A percentile compares a stretch with the other conserved stretches of the same genome.
Evolutionary conservation across 37 sponge, comb jelly and placozoan species (phyloP).

Genomic region (Aphrocallistes beatrix): DNA sequence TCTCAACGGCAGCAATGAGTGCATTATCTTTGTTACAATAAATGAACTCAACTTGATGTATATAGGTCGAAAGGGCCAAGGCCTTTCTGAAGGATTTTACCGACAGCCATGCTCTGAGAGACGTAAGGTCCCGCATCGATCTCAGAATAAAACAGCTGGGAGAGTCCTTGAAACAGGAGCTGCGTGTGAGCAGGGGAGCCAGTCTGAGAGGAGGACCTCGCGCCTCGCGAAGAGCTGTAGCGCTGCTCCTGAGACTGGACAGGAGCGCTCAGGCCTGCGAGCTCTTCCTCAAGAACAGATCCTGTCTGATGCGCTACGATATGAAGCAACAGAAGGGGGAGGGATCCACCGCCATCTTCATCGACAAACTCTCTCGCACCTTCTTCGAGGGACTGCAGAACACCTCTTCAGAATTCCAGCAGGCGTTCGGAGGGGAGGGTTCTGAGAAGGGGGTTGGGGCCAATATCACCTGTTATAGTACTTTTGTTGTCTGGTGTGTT

Average conservation of each 20-base stretch:
- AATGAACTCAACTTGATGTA: neutral
- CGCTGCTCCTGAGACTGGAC: slow-evolving; percentile 52
- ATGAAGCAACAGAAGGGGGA: slow-evolving; percentile 63
- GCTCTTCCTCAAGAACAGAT: slow-evolving; percentile 66
- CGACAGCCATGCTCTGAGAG: slow-evolving; percentile 51
- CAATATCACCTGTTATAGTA: slow-evolving; percentile 52
- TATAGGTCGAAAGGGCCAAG: slow-evolving; percentile 35
- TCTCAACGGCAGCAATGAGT: neutral
- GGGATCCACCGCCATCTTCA: slow-evolving; percentile 67
- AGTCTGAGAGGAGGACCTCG: slow-evolving; percentile 68
- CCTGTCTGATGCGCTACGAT: slow-evolving; percentile 43
- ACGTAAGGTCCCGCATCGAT: slow-evolving; percentile 47
- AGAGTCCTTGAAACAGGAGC: slow-evolving; percentile 67
- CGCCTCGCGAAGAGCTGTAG: slow-evolving; percentile 65
- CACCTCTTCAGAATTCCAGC: slow-evolving; percentile 63
- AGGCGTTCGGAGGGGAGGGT: slow-evolving; percentile 42
- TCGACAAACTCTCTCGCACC: slow-evolving; percentile 49
- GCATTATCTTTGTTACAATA: no score
- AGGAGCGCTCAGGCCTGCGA: slow-evolving; percentile 71
- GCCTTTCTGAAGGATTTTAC: slow-evolving; percentile 38
- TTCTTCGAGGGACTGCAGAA: slow-evolving; percentile 60
- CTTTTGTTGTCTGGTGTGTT: slow-evolving; percentile 81
- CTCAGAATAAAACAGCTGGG: slow-evolving; percentile 45
- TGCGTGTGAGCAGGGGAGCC: slow-evolving; percentile 57
- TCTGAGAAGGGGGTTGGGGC: neutral